Evolutionary conservation across 2,797 vertebrate species (phyloP).

Genomic region (Cirrhinus molitorella): DNA sequence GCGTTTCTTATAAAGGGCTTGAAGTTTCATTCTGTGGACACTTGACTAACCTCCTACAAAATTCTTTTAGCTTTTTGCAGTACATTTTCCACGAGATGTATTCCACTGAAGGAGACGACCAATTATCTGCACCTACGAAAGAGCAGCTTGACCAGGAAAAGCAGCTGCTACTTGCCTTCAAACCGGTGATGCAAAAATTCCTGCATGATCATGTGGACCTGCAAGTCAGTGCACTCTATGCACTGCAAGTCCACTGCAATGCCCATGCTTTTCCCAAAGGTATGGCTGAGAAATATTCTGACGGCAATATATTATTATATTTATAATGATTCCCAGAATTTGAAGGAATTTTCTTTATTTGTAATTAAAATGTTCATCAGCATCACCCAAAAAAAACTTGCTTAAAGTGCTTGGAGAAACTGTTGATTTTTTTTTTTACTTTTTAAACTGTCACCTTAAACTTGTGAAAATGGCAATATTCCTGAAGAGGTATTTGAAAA

Average conservation of each 20-base stretch:
- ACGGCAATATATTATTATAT: background rate
- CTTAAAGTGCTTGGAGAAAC: too few relatives aligned
- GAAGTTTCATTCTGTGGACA: background rate
- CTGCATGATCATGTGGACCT: constrained; percentile 96
- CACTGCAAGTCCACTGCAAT: constrained; percentile 97
- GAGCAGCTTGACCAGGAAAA: constrained; percentile 96
- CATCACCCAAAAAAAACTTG: too few relatives aligned
- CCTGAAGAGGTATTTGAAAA: too few relatives aligned
- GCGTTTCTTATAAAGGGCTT: too few relatives aligned
- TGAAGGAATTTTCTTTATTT: background rate
- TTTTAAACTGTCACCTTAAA: too few relatives aligned
- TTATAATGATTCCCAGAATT: background rate
- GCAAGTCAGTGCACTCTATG: constrained; percentile 96
- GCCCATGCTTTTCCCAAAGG: constrained; percentile 94
- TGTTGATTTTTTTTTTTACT: too few relatives aligned
- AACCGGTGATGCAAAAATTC: constrained; percentile 99
- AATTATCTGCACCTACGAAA: constrained; percentile 90
- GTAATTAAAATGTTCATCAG: too few relatives aligned
- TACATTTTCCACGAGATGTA: constrained; percentile 95
- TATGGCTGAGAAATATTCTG: constrained; percentile 58
- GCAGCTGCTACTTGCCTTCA: constrained; percentile 95
- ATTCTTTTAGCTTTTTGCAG: constrained; percentile 90
- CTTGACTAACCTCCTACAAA: background rate
- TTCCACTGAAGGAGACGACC: constrained; percentile 86
- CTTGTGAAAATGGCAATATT: too few relatives aligned